Evolutionary conservation across 2,888 invertebrate species (phyloP), one percentile per base, ranked within the genome.

Genomic region (Aspidapion aeneum): DNA sequence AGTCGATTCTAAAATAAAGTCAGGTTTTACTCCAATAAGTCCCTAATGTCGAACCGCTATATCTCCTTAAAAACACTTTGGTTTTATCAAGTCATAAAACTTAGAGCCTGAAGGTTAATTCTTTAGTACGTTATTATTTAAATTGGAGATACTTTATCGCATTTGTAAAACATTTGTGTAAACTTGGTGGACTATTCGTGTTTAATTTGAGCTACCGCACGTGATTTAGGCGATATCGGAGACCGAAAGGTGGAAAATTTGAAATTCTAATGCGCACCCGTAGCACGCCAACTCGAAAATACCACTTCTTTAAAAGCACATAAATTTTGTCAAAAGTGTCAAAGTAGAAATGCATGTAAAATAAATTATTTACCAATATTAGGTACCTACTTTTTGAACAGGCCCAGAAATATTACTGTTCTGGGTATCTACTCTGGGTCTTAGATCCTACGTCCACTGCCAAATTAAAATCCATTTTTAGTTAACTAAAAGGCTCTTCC

Each of bases 151-250:
- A 49, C 57, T 21, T 57, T 52, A 57, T 62, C 62, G 35, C 19
- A 52, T 57, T 57, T 62, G 57, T 62, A 52, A 62, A 57, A 62
- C 62, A 62, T 57, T 57, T 51, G 57, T 57, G 62, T 57, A 62
- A 62, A 62, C 57, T 52, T 19, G 35, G 21, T 52, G 5, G 19
- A n/a, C 52, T 52, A 52, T 35, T 35, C 12, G 35, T 3, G 35
- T 12, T 35, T 35, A 35, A 35, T 35, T 35, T 35, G 35, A 35
- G 35, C 35, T 35, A 35, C 35, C 35, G 52, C 59, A 59, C 59
- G 51, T 59, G 51, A 59, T 59, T 59, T 52, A 59, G 51, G 12
- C 5, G 35, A n/a, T n/a, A n/a, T n/a, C n/a, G n/a, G n/a, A n/a
- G n/a, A n/a, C n/a, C 12, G 12, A 35, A 35, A 35, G 12, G 52